phyloP scores from a whole-genome alignment of 2,888 invertebrate genomes.

The Orthosia cruda region DNA sequence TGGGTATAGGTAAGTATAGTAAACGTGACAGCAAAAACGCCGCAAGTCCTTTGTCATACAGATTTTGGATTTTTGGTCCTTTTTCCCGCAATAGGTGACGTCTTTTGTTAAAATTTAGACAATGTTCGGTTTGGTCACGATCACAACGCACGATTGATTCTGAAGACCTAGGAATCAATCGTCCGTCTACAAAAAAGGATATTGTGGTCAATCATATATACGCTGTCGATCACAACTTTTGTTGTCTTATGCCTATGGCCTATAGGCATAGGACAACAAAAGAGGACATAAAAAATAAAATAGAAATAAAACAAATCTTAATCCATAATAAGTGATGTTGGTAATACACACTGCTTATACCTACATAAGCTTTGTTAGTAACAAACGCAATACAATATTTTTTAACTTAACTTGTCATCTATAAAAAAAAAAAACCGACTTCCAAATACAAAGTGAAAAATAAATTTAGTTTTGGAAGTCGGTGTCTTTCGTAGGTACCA shows the following conservation, averaged over 20 bases:
- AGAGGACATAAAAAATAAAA: not conserved
- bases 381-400: too few relatives aligned
- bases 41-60: not conserved
- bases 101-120: not conserved
- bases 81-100: constrained; percentile 15
- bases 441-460: too few relatives aligned
- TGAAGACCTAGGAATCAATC: not conserved
- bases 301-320: too few relatives aligned
- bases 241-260: too few relatives aligned
- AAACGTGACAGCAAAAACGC: constrained; percentile 16
- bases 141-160: not conserved
- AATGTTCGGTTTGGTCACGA: not conserved
- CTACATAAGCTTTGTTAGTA: too few relatives aligned
- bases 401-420: too few relatives aligned
- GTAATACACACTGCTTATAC: too few relatives aligned
- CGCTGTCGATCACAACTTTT: not conserved
- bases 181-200: not conserved
- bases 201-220: not conserved
- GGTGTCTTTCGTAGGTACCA: too few relatives aligned
- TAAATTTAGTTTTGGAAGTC: too few relatives aligned
- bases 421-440: too few relatives aligned
- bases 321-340: too few relatives aligned
- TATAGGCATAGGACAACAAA: not conserved
- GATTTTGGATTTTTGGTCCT: constrained; percentile 13
- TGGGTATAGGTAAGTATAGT: constrained; percentile 43